These are phyloP conservation scores for Pelochelys cantorii DNA, from an alignment of 2,797 vertebrate genomes.

Conservation along the genomic window DNA sequence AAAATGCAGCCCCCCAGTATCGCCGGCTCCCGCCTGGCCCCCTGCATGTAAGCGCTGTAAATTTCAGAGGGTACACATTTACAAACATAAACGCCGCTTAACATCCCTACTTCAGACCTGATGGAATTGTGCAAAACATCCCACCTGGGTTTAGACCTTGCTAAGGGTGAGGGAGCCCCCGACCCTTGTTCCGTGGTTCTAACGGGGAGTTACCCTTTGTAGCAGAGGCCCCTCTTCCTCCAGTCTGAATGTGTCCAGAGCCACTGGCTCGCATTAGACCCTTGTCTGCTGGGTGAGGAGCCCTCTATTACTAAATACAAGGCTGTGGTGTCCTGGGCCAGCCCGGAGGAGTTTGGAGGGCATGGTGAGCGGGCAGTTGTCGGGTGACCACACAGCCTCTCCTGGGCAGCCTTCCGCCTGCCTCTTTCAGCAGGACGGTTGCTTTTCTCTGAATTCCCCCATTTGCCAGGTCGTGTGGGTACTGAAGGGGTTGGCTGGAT, in stretches of 20 bases:
- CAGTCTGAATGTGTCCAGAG: background rate
- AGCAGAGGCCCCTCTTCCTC: too few species aligned
- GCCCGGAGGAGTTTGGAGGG: background rate
- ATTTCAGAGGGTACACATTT: too few species aligned
- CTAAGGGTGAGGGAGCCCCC: background rate
- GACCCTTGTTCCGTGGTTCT: background rate
- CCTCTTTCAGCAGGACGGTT: background rate
- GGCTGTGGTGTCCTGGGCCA: background rate
- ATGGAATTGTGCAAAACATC: background rate
- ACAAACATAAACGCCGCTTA: too few species aligned
- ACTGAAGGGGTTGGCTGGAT: background rate
- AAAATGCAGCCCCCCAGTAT: too few species aligned
- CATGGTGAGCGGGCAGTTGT: background rate
- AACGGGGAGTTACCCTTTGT: background rate
- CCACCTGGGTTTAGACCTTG: background rate
- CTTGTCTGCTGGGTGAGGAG: background rate
- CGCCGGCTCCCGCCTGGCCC: too few species aligned
- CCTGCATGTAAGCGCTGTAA: too few species aligned
- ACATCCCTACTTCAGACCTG: background rate
- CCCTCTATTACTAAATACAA: too few species aligned
- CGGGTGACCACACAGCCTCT: background rate
- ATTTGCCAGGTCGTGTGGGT: background rate
- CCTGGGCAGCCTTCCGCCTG: background rate
- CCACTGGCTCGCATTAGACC: background rate
- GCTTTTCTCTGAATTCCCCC: background rate